A percentile compares a stretch with the other conserved stretches of the same genome.
Conservation (phyloP, 2,797 vertebrate genomes). For the Hyperoplus lanceolatus region DNA sequence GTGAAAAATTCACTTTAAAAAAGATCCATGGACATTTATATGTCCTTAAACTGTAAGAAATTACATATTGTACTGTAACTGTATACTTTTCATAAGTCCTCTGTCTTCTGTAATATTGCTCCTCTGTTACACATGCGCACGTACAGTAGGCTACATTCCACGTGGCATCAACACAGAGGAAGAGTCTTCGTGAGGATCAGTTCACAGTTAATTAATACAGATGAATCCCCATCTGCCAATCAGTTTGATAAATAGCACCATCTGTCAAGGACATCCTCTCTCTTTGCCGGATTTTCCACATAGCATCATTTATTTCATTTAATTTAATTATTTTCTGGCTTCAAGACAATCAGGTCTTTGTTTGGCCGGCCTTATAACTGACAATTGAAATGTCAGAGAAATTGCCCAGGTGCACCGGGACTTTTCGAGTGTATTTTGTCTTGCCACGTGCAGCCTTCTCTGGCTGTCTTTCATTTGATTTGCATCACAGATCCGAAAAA, state of each 20-base stretch:
- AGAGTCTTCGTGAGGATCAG: neutral
- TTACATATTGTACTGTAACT: neutral
- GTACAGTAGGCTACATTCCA: neutral
- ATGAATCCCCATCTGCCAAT: neutral
- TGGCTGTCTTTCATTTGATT: slow-evolving; percentile 11
- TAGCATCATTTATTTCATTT: slow-evolving; percentile 7
- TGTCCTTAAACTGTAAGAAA: neutral
- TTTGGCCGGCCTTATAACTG: slow-evolving; percentile 1
- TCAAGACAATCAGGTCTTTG: slow-evolving; percentile 59
- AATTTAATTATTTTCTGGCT: slow-evolving; percentile 4
- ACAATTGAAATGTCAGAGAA: slow-evolving; percentile 20
- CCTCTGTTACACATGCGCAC: neutral
- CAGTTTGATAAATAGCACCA: neutral
- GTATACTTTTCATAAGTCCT: neutral
- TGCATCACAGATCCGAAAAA: neutral
- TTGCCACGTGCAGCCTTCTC: too few species aligned
- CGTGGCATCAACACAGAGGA: neutral
- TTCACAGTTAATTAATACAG: neutral
- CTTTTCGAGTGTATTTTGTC: too few species aligned
- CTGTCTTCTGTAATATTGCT: neutral
- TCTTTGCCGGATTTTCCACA: neutral
- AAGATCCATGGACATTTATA: neutral
- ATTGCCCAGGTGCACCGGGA: slow-evolving; percentile 33
- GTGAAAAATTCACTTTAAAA: neutral
- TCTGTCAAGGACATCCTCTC: neutral